Percentiles rank a stretch among this genome's conserved stretches.
Conservation (phyloP, 1,140 invertebrate species). For the Amyelois transitella region DNA sequence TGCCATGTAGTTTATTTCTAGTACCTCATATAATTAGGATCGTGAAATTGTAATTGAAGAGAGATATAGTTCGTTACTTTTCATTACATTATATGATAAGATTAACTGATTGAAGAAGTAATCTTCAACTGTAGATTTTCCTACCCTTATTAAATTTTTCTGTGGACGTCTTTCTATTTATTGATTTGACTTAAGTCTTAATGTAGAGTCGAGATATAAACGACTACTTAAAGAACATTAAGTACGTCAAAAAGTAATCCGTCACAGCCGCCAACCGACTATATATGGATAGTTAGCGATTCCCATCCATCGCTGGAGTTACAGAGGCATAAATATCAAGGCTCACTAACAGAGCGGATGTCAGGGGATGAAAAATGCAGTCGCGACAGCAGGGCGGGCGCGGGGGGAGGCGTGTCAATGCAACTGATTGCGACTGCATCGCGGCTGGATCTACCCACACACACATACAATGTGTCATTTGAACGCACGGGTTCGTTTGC, state of each 20-base stretch:
- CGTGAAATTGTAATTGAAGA: too few relatives aligned
- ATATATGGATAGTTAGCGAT: neutral
- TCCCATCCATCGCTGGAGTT: constrained; percentile 6
- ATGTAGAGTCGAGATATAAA: too few relatives aligned
- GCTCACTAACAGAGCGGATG: constrained; percentile 30
- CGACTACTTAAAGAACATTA: too few relatives aligned
- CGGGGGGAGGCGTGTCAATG: constrained; percentile 21
- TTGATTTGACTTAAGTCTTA: too few relatives aligned
- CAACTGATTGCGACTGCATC: constrained; percentile 34
- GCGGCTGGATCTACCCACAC: constrained; percentile 22
- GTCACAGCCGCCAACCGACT: neutral
- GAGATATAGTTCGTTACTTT: too few relatives aligned
- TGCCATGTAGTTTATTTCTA: too few relatives aligned
- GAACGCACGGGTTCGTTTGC: constrained; percentile 14
- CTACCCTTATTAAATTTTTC: too few relatives aligned
- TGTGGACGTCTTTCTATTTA: too few relatives aligned
- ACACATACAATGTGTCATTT: constrained; percentile 30
- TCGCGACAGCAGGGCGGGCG: constrained; percentile 11
- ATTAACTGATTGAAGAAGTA: too few relatives aligned
- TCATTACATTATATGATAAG: too few relatives aligned
- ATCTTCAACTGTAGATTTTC: too few relatives aligned
- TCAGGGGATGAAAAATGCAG: constrained; percentile 39
- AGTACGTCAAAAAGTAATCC: neutral
- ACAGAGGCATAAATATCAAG: constrained; percentile 1
- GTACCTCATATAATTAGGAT: too few relatives aligned